Evolutionary conservation across 2,888 invertebrate species (phyloP).

Genomic region (Troides helena): DNA sequence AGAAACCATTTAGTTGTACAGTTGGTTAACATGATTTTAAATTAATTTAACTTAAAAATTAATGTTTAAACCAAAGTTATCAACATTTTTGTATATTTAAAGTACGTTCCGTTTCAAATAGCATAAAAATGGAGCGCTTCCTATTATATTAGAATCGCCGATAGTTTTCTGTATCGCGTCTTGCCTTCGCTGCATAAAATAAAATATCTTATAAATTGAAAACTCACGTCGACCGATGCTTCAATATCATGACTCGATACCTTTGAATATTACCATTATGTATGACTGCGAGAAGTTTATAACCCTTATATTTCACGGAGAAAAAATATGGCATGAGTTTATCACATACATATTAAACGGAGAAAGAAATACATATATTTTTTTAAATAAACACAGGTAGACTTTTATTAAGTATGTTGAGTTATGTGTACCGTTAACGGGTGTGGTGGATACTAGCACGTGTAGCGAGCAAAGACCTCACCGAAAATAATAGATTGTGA

Average conservation of each 20-base stretch:
- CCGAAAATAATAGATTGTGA: slow-evolving; percentile 37
- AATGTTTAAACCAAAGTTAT: neutral
- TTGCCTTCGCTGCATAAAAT: slow-evolving; percentile 27
- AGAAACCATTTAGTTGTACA: no score
- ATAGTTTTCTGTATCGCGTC: slow-evolving; percentile 22
- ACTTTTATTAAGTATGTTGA: slow-evolving; percentile 36
- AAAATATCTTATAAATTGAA: slow-evolving; percentile 29
- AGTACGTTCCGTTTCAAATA: slow-evolving; percentile 3
- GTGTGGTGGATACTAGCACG: slow-evolving; percentile 60
- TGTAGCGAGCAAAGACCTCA: slow-evolving; percentile 59
- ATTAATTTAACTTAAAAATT: neutral
- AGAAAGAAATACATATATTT: neutral
- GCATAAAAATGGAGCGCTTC: slow-evolving; percentile 15
- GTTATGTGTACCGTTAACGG: slow-evolving; percentile 59
- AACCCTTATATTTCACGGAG: slow-evolving; percentile 1
- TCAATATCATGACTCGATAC: slow-evolving; percentile 30
- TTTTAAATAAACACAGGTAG: neutral
- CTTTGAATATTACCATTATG: slow-evolving; percentile 24
- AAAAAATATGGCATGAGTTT: neutral
- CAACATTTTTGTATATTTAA: slow-evolving; percentile 1
- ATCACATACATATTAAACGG: neutral
- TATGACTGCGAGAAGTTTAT: slow-evolving; percentile 7
- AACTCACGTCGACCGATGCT: slow-evolving; percentile 25
- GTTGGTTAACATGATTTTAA: neutral
- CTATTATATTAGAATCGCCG: slow-evolving; percentile 21